Base-by-base conservation (phyloP, 30 jellyfish, hydroid and myxozoan genomes). In the Phacellophora camtschatica region DNA sequence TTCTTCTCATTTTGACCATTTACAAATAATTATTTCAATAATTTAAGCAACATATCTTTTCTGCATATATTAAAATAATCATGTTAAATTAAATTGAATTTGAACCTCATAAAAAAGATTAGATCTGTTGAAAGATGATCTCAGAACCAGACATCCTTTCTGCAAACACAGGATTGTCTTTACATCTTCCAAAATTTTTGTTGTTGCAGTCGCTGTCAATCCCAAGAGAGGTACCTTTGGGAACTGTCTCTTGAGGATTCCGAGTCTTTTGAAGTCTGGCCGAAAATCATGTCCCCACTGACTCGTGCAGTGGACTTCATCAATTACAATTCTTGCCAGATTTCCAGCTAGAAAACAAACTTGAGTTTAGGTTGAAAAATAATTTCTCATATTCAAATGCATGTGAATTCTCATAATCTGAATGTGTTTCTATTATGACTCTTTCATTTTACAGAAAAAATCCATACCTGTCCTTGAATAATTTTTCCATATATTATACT, bases 201-300 rank as follows among this genome's bases (percentile, higher is more conserved):
- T 46, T 12, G 96, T 72, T 42, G 98, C 98, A 16, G 98, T 92
- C 16, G 98, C 96, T n/a, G 98, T 92, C 80, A 92, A 53, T 1
- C 96, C 98, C 43, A 92, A 84, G 15, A 92, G 23, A 8, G 98
- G 98, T 2, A 68, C 69, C 23, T 55, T 73, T 46, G 98, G 96
- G 51, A 92, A 92, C 18, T 85, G 95, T 51, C 86, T 74, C 72
- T 84, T 92, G 48, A 92, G 65, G 20, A 92, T 82, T 68, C 89
- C 89, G 11, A 92, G 90, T 3, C n/a, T 43, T 50, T 81, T 81
- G 87, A 85, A 92, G 67, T 92, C 96, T 7, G 96, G 92, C n/a
- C 96, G 76, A 64, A 85, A 92, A 46, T 92, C 96, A 67, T 92
- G 98, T 27, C 98, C 96, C 95, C 95, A 78, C 57, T 92, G 96